These are phyloP conservation scores for Cercopithecus petaurista DNA, from an alignment of 2,797 vertebrate species.

Conservation along the genomic window DNA sequence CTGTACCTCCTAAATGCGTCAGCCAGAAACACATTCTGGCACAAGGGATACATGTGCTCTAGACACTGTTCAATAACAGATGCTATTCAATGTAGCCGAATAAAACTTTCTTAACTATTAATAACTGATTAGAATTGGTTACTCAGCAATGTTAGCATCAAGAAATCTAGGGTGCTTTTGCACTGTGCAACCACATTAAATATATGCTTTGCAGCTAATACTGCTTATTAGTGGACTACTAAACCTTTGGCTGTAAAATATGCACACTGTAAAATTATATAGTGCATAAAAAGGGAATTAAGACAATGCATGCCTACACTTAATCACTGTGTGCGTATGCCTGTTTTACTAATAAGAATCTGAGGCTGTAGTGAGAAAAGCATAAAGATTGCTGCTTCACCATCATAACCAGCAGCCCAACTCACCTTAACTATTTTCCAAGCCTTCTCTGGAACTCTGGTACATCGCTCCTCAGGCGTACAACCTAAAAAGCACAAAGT, in stretches of 20 bases:
- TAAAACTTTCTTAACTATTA: neutral
- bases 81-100: neutral
- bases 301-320: neutral
- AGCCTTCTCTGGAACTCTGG: constrained; percentile 61
- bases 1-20: neutral
- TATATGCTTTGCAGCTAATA: neutral
- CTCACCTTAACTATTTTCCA: constrained; percentile 72
- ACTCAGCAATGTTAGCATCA: neutral
- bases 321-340: neutral
- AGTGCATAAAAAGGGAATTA: neutral
- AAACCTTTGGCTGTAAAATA: neutral
- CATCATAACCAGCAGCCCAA: constrained; percentile 27
- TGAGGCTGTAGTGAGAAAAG: neutral
- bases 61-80: neutral
- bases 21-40: neutral
- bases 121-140: neutral
- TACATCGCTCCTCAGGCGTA: constrained; percentile 51
- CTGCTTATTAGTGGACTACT: neutral
- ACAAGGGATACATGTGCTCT: neutral
- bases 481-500: constrained; percentile 73
- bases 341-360: neutral
- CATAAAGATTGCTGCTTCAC: neutral
- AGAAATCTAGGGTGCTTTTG: neutral
- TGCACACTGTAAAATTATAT: neutral
- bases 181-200: neutral